A percentile compares a stretch with the other conserved stretches of the same genome.
phyloP scores from a whole-genome alignment of 2,797 vertebrate genomes.

The Sylvia borin region DNA sequence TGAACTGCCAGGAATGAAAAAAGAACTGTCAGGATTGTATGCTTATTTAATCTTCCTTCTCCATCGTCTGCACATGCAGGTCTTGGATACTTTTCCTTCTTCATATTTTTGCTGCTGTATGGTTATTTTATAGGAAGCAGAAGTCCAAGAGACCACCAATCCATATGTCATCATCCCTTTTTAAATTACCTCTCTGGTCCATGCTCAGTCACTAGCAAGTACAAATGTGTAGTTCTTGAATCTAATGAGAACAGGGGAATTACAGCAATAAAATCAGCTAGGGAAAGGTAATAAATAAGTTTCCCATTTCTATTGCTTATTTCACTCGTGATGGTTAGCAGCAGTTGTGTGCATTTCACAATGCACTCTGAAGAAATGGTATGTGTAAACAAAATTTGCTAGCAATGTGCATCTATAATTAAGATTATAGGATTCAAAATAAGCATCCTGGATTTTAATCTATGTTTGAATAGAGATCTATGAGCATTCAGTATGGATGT shows the following conservation, averaged over 20 bases:
- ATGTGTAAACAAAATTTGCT: neutral
- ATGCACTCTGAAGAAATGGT: neutral
- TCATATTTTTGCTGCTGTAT: neutral
- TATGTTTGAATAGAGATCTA: neutral
- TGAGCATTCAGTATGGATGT: neutral
- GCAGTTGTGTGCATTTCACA: neutral
- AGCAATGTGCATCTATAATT: neutral
- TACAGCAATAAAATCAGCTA: neutral
- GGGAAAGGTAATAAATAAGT: neutral
- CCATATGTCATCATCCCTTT: neutral
- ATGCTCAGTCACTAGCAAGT: neutral
- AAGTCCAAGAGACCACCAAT: neutral
- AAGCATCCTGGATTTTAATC: neutral
- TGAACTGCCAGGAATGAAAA: neutral
- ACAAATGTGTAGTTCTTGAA: neutral
- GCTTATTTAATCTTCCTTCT: conserved; percentile 12
- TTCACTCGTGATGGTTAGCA: neutral
- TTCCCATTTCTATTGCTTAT: neutral
- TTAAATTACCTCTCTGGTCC: neutral
- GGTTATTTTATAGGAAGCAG: neutral
- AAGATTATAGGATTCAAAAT: neutral
- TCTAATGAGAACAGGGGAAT: neutral
- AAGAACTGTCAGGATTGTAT: neutral
- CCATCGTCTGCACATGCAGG: neutral
- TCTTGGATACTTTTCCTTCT: neutral